phyloP scores from a whole-genome alignment of 1,140 invertebrate genomes.

The Mycetomoellerius zeteki region DNA sequence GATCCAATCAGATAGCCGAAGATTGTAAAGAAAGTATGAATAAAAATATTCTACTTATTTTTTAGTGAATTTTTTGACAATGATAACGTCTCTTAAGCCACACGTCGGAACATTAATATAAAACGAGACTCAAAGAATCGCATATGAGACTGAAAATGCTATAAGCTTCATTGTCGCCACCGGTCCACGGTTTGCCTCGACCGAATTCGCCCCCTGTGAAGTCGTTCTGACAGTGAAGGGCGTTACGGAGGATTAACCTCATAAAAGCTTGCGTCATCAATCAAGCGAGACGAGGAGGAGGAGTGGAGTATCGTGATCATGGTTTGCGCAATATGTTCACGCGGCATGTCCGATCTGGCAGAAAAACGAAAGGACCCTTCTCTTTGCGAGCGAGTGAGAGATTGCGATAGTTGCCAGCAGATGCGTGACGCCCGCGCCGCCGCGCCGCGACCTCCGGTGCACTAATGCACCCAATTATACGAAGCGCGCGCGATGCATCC shows the following conservation, averaged over 20 bases:
- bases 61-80: neutral
- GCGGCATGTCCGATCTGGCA: conserved; percentile 29
- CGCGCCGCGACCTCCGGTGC: neutral
- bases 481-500: conserved; percentile 50
- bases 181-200: neutral
- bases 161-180: neutral
- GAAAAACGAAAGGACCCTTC: conserved; percentile 25
- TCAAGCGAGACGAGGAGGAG: conserved; percentile 4
- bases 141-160: neutral
- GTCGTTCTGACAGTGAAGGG: neutral
- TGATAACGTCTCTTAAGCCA: neutral
- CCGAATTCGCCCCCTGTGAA: neutral
- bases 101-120: too few species aligned
- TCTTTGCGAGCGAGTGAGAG: conserved; percentile 17
- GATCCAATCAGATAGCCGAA: neutral
- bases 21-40: neutral
- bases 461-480: conserved; percentile 59
- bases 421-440: conserved; percentile 50
- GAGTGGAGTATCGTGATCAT: neutral
- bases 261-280: conserved; percentile 49
- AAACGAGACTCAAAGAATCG: neutral
- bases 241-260: conserved; percentile 16
- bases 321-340: conserved; percentile 3
- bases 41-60: neutral
- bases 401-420: conserved; percentile 48